Evolutionary conservation across 2,797 vertebrate genomes (phyloP).

Genomic region (Megalops cyprinoides): DNA sequence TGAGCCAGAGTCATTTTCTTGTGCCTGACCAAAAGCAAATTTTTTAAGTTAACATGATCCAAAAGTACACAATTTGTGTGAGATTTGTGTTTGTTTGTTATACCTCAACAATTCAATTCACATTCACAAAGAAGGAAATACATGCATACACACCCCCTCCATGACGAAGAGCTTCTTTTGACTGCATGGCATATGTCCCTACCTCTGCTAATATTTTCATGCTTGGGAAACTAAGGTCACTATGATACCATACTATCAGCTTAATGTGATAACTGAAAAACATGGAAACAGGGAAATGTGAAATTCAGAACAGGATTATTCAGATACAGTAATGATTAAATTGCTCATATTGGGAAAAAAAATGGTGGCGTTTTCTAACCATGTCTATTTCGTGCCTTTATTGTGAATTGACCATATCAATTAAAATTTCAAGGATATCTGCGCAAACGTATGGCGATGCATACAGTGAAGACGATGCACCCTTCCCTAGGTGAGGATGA

Average conservation of each 20-base stretch:
- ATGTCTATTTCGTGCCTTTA: neutral
- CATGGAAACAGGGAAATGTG: neutral
- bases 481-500: too few relatives aligned
- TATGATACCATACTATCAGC: neutral
- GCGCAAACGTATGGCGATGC: neutral
- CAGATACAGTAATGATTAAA: neutral
- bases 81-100: too few relatives aligned
- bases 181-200: neutral
- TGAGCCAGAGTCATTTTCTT: too few relatives aligned
- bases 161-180: conserved; percentile 3
- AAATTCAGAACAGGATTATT: neutral
- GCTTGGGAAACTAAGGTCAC: conserved; percentile 20
- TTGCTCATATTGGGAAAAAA: neutral
- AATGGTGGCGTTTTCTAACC: neutral
- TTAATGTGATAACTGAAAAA: neutral
- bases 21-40: too few relatives aligned
- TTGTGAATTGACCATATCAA: neutral
- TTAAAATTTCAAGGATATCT: neutral
- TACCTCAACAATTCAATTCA: too few relatives aligned
- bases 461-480: neutral
- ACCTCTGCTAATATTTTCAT: neutral
- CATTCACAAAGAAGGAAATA: too few relatives aligned
- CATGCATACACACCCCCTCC: too few relatives aligned
- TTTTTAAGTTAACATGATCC: too few relatives aligned
- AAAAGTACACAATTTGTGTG: too few relatives aligned